Evolutionary conservation across 2,797 vertebrate species (phyloP).

Genomic region (Myripristis jacobus): DNA sequence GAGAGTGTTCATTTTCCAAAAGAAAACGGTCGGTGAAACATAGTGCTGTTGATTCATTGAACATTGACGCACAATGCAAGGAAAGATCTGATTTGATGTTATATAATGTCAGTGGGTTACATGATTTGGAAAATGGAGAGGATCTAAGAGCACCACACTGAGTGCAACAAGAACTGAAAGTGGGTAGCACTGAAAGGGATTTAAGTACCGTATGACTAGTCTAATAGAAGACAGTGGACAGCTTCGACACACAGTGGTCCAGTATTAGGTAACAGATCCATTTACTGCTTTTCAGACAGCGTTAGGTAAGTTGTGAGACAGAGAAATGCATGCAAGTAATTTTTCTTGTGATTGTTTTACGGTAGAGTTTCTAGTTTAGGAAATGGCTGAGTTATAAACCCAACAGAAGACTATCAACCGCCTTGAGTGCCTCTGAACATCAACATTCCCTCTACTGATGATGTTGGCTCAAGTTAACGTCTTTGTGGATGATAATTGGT

Average conservation of each 20-base stretch:
- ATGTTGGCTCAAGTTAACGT: no score
- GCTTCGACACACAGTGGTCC: slow-evolving; percentile 56
- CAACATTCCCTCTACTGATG: no score
- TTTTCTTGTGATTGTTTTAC: no score
- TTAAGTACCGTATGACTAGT: slow-evolving; percentile 72
- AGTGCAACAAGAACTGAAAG: slow-evolving; percentile 76
- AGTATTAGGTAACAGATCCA: slow-evolving; percentile 70
- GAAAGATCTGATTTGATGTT: slow-evolving; percentile 77
- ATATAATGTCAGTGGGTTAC: slow-evolving; percentile 78
- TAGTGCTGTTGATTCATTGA: slow-evolving; percentile 35
- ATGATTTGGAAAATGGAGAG: slow-evolving; percentile 60
- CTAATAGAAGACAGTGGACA: slow-evolving; percentile 63
- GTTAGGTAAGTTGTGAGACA: background rate
- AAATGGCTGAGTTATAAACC: no score
- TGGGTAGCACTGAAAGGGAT: slow-evolving; percentile 75
- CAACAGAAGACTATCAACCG: no score
- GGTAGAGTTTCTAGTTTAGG: no score
- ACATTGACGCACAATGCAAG: slow-evolving; percentile 55
- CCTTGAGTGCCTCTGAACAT: no score
- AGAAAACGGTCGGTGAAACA: slow-evolving; percentile 14
- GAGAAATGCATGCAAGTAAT: no score
- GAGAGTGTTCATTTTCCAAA: slow-evolving; percentile 19
- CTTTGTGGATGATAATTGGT: no score
- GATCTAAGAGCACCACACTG: slow-evolving; percentile 66
- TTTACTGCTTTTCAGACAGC: slow-evolving; percentile 49